Conservation (phyloP, 1,140 invertebrate species). For the Papilio machaon region DNA sequence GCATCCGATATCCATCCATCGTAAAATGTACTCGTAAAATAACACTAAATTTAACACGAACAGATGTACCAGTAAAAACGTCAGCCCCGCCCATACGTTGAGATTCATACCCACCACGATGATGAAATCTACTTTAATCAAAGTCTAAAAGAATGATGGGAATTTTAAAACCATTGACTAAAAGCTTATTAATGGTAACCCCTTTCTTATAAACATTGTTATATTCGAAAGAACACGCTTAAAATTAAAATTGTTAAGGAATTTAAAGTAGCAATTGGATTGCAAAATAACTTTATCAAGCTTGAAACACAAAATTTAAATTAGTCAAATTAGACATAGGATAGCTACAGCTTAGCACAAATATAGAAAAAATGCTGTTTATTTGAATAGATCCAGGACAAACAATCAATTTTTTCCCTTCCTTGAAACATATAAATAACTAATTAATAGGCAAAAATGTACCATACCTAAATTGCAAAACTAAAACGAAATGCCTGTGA, state of each 20-base stretch:
- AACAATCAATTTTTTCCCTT: too few species aligned
- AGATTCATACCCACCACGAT: constrained; percentile 23
- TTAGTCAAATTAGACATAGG: too few species aligned
- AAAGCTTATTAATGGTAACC: neutral
- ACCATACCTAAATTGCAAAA: too few species aligned
- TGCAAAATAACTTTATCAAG: too few species aligned
- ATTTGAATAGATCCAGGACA: too few species aligned
- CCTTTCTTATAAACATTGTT: neutral
- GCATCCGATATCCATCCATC: constrained; percentile 39
- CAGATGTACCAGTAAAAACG: constrained; percentile 20
- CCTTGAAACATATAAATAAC: too few species aligned
- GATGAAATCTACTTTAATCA: constrained; percentile 5
- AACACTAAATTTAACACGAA: constrained; percentile 51
- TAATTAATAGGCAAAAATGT: too few species aligned
- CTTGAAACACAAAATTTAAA: too few species aligned
- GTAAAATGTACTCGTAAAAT: constrained; percentile 49
- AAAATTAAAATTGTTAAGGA: neutral
- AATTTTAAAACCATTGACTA: neutral
- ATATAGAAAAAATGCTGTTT: too few species aligned
- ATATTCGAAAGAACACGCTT: neutral
- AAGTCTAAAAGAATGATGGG: neutral
- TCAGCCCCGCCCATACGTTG: constrained; percentile 24
- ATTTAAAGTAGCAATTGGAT: neutral
- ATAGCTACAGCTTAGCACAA: too few species aligned
- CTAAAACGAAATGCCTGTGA: too few species aligned